phyloP scores from a whole-genome alignment of 1,140 invertebrate species.

The Copidosoma floridanum region DNA sequence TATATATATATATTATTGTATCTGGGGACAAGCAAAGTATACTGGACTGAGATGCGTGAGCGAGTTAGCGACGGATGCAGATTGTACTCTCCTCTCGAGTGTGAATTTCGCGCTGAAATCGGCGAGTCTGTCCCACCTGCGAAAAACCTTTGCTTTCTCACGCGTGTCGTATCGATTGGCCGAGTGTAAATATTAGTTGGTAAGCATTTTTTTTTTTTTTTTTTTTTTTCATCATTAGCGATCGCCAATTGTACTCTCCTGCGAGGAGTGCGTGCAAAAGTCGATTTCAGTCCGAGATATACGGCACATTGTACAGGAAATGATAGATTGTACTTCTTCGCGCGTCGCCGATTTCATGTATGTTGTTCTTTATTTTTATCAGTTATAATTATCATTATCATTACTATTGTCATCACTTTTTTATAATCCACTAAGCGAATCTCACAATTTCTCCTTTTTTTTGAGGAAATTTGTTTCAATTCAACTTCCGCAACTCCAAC shows the following conservation, averaged over 20 bases:
- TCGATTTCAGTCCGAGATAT: slow-evolving; percentile 25
- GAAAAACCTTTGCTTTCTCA: background rate
- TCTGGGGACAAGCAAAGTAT: background rate
- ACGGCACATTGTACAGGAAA: too few relatives aligned
- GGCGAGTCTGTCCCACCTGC: background rate
- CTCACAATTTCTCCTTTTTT: too few relatives aligned
- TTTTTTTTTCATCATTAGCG: background rate
- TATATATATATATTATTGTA: slow-evolving; percentile 2
- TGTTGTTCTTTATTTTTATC: background rate
- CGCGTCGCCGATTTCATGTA: slow-evolving; percentile 15
- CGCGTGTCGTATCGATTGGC: background rate
- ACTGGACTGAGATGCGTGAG: too few relatives aligned
- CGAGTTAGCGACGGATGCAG: too few relatives aligned
- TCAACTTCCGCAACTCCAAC: too few relatives aligned
- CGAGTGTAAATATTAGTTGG: slow-evolving; percentile 19
- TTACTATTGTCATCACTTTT: background rate
- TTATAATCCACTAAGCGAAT: too few relatives aligned
- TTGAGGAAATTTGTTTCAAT: too few relatives aligned
- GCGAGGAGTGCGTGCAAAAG: background rate
- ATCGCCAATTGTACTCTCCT: slow-evolving; percentile 1
- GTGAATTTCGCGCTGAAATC: slow-evolving; percentile 9
- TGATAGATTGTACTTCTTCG: too few relatives aligned
- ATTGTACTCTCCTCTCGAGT: too few relatives aligned
- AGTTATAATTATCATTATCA: background rate
- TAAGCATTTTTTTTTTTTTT: background rate